Conservation (phyloP, 2,797 vertebrate species). For the Naso thynnoides region DNA sequence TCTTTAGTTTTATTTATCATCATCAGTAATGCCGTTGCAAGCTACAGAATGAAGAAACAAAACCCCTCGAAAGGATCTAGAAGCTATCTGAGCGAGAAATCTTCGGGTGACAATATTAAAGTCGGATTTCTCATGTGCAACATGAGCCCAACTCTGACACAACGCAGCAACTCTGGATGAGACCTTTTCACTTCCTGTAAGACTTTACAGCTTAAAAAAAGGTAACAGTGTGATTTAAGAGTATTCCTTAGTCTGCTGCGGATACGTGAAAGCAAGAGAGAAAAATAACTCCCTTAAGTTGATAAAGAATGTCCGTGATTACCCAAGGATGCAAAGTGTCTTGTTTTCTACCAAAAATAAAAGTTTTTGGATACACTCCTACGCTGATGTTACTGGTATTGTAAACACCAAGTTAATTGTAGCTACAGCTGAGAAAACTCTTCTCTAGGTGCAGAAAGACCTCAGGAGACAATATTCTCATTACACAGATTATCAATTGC, state of each 20-base stretch:
- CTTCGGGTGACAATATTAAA: not conserved
- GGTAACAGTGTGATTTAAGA: constrained; percentile 27
- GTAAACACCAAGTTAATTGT: not conserved
- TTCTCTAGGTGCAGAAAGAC: constrained; percentile 1
- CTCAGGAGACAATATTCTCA: constrained; percentile 22
- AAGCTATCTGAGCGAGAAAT: not conserved
- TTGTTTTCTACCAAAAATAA: no score
- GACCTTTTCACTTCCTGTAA: constrained; percentile 30
- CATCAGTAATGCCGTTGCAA: not conserved
- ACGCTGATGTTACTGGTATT: not conserved
- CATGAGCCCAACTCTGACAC: constrained; percentile 23
- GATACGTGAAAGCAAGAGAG: not conserved
- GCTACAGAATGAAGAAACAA: constrained; percentile 1
- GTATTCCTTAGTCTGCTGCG: not conserved
- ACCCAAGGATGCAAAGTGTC: no score
- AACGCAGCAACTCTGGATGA: not conserved
- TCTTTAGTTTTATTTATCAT: not conserved
- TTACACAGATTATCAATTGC: constrained; percentile 21
- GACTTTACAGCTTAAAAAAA: constrained; percentile 26
- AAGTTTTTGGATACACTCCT: not conserved
- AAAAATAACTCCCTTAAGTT: not conserved
- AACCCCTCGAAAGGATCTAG: not conserved
- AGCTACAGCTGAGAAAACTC: not conserved
- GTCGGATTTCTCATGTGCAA: constrained; percentile 18
- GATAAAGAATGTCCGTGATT: not conserved